Evolutionary conservation across 2,888 invertebrate species (phyloP).

Genomic region (Tiphia femorata): DNA sequence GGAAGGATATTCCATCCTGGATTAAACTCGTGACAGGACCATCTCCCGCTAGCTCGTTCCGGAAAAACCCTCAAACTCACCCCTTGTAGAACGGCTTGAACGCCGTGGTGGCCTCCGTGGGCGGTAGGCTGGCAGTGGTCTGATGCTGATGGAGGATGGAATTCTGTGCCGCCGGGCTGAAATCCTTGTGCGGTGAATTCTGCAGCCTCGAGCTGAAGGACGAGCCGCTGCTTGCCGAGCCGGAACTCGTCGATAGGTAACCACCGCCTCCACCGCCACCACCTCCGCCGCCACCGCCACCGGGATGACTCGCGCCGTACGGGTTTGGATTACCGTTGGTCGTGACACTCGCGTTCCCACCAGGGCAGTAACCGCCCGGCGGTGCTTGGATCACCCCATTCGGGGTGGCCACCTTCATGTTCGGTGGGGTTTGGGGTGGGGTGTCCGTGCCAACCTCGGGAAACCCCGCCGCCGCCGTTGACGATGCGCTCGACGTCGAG

Average conservation of each 20-base stretch:
- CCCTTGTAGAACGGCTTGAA: conserved; percentile 94
- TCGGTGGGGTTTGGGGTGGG: conserved; percentile 94
- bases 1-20: too few species aligned
- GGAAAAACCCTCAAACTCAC: conserved; percentile 70
- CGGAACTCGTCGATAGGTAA: conserved; percentile 71
- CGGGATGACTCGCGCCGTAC: conserved; percentile 57
- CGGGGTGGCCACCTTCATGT: conserved; percentile 87
- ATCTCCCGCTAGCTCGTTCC: too few species aligned
- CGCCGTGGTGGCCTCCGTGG: conserved; percentile 73
- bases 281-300: conserved; percentile 72
- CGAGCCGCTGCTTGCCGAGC: conserved; percentile 72
- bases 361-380: conserved; percentile 79
- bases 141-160: conserved; percentile 65
- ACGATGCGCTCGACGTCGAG: conserved; percentile 71
- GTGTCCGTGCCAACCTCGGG: conserved; percentile 90
- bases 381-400: conserved; percentile 68
- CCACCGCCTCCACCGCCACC: conserved; percentile 71
- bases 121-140: conserved; percentile 63
- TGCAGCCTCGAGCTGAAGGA: conserved; percentile 71
- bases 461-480: conserved; percentile 83
- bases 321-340: conserved; percentile 57
- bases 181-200: conserved; percentile 68
- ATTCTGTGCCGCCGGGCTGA: conserved; percentile 60
- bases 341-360: conserved; percentile 67
- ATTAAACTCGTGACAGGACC: too few species aligned